phyloP scores from a whole-genome alignment of 2,797 vertebrate species.

The Lateolabrax maculatus region DNA sequence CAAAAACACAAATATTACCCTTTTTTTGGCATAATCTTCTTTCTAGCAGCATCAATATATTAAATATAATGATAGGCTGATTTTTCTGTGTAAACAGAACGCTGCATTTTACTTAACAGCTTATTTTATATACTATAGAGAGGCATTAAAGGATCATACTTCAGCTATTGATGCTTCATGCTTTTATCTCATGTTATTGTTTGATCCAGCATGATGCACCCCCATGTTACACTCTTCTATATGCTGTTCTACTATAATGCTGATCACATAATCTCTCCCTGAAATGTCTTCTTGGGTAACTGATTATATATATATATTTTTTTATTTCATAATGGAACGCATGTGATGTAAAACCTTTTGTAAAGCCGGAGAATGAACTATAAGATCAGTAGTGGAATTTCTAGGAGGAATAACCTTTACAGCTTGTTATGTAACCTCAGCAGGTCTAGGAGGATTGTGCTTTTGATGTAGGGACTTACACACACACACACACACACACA shows the following conservation, averaged over 20 bases:
- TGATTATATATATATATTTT: not conserved
- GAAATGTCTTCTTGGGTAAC: not conserved
- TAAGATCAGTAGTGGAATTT: not conserved
- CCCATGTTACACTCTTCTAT: not conserved
- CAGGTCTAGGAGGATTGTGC: slow-evolving; percentile 34
- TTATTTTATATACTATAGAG: slow-evolving; percentile 16
- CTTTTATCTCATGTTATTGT: slow-evolving; percentile 34
- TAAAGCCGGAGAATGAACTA: slow-evolving; percentile 7
- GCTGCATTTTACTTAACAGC: slow-evolving; percentile 21
- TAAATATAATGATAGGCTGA: not conserved
- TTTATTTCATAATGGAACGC: not conserved
- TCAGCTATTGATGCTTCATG: slow-evolving; percentile 8
- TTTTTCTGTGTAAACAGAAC: not conserved
- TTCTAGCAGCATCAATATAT: not conserved
- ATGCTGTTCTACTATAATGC: not conserved
- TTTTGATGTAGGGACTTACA: slow-evolving; percentile 31
- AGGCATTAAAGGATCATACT: slow-evolving; percentile 38
- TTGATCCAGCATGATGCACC: slow-evolving; percentile 12
- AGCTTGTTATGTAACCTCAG: slow-evolving; percentile 43
- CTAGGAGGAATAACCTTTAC: slow-evolving; percentile 20
- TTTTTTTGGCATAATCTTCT: not conserved
- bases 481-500: not conserved
- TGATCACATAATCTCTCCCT: slow-evolving; percentile 15
- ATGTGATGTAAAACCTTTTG: slow-evolving; percentile 4
- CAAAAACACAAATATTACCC: not conserved